Evolutionary conservation across 2,888 invertebrate genomes (phyloP).

Genomic region (Argyra leucocephala): DNA sequence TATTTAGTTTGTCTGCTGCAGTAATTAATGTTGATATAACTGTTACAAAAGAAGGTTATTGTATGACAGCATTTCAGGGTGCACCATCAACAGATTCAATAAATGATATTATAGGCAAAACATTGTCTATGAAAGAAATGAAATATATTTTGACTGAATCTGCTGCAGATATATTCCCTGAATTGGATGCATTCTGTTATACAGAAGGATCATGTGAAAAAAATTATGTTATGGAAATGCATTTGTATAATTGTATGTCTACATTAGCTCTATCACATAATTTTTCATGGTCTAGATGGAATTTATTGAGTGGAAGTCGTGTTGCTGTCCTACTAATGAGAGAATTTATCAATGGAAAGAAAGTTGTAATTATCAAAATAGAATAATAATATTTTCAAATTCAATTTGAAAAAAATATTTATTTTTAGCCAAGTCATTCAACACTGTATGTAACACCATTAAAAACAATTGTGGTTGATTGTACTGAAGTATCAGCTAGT

Average conservation of each 20-base stretch:
- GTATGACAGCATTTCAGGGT: conserved; percentile 41
- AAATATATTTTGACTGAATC: conserved; percentile 37
- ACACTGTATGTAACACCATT: conserved; percentile 56
- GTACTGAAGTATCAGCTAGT: conserved; percentile 65
- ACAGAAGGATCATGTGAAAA: conserved; percentile 59
- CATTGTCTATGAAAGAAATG: conserved; percentile 33
- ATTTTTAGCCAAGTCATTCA: conserved; percentile 37
- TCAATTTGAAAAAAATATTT: conserved; percentile 11
- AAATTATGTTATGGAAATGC: conserved; percentile 63
- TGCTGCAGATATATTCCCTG: conserved; percentile 75
- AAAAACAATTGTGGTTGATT: conserved; percentile 57
- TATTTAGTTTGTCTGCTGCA: conserved; percentile 49
- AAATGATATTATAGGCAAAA: conserved; percentile 38
- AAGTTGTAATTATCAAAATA: conserved; percentile 30
- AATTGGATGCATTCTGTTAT: conserved; percentile 63
- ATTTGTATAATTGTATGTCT: conserved; percentile 71
- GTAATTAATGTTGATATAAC: conserved; percentile 50
- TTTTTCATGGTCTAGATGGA: conserved; percentile 75
- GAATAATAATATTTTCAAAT: conserved; percentile 16
- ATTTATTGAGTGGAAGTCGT: conserved; percentile 46
- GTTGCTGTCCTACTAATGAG: conserved; percentile 39
- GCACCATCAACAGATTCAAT: conserved; percentile 36
- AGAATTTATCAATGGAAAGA: conserved; percentile 40
- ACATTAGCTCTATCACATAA: conserved; percentile 60
- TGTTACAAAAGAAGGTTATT: conserved; percentile 42